Percentiles rank a stretch among this genome's conserved stretches.
Evolutionary conservation across 35 echinoderm and acorn worm genomes (phyloP).

Genomic region (Hemicentrotus pulcherrimus): DNA sequence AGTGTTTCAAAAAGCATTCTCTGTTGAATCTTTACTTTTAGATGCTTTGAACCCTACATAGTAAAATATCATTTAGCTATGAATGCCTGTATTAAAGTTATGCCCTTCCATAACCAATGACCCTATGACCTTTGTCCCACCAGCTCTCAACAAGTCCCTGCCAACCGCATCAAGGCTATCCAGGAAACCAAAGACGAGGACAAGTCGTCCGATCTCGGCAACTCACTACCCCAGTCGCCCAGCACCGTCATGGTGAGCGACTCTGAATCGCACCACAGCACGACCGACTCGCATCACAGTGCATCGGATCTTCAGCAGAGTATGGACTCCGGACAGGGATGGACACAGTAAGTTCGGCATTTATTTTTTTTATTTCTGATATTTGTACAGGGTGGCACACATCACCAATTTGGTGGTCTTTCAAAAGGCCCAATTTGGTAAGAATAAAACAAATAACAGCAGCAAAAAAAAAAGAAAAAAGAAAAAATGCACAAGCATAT

Average conservation of each 20-base stretch:
- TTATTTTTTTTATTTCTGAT: background rate
- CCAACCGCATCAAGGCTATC: constrained; percentile 57
- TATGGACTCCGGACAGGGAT: background rate
- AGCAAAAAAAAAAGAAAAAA: too few species aligned
- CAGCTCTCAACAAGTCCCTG: constrained; percentile 52
- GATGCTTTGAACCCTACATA: too few species aligned
- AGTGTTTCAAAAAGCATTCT: too few species aligned
- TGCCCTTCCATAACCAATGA: background rate
- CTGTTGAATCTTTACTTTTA: too few species aligned
- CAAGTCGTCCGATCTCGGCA: constrained; percentile 86
- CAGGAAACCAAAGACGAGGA: constrained; percentile 81
- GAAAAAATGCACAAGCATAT: too few species aligned
- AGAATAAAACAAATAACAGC: too few species aligned
- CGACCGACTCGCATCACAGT: constrained; percentile 49
- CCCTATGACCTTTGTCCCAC: background rate
- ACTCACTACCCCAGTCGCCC: constrained; percentile 86
- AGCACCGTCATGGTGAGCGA: constrained; percentile 71
- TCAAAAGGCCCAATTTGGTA: too few species aligned
- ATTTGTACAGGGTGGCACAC: too few species aligned
- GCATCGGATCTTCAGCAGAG: background rate
- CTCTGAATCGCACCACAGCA: constrained; percentile 51
- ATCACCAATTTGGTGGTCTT: too few species aligned
- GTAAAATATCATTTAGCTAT: too few species aligned
- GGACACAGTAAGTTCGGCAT: background rate
- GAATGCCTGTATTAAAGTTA: too few species aligned